Base-by-base conservation (phyloP, 2,797 vertebrate genomes). In the Arrhamphus sclerolepis region DNA sequence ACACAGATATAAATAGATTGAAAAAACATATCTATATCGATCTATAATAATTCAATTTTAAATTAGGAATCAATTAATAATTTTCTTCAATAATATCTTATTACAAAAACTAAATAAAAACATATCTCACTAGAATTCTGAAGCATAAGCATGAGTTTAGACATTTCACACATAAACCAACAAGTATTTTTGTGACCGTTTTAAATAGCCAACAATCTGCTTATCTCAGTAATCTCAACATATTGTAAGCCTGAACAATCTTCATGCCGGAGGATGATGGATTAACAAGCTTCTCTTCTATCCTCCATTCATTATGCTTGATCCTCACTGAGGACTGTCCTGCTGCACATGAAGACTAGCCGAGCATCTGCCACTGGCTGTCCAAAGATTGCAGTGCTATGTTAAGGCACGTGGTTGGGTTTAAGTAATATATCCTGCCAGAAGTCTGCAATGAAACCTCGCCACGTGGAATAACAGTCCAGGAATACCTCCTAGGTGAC, bases 341-440 rank as follows among this genome's bases (percentile, higher is more conserved):
- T 2, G 4, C 57, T 38, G 64, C 58, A 21, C 21, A 17, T 38
- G 56, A 56, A 39, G 61, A 57, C 54, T n/a, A 56, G 65, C 71
- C 43, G 72, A 63, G 26, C 11, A 34, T 62, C 68, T 78, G 82
- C 64, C 77, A 62, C 71, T 17, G 46, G 69, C 69, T 54, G 54
- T 14, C 84, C 54, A 17, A 79, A 69, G 66, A 84, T 79, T 8
- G 52, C 75, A 41, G 67, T 56, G 48, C 82, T 84, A 80, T 84
- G 81, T 75, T 84, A 70, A 70, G 89, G 81, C 84, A 81, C 82
- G 88, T 89, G 87, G 77, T 73, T 11, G 89, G 89, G 84, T 85
- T 90, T 89, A 91, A 85, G 85, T 82, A 83, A 88, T 83, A 89
- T 85, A 89, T 92, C 90, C 91, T 87, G 63, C 84, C 77, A 70